phyloP scores from a whole-genome alignment of 2,888 invertebrate species.

The Thecocarcelia acutangulata region DNA sequence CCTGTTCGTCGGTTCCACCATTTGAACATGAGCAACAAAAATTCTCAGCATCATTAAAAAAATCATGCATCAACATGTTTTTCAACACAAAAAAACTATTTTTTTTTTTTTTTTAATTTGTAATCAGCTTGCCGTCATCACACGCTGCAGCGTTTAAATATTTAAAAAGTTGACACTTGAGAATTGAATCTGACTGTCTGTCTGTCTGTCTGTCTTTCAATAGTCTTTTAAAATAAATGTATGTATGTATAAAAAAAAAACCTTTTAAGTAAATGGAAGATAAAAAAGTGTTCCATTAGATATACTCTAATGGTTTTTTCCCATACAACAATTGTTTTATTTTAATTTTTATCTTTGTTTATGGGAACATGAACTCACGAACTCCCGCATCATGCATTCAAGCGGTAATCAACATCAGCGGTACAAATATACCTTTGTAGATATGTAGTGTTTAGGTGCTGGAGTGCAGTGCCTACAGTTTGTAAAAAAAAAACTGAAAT shows the following conservation, averaged over 20 bases:
- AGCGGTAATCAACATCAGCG: constrained; percentile 59
- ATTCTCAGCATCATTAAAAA: constrained; percentile 60
- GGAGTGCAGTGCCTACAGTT: constrained; percentile 46
- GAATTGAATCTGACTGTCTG: neutral
- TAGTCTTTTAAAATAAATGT: constrained; percentile 39
- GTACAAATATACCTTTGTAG: constrained; percentile 28
- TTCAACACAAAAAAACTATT: constrained; percentile 9
- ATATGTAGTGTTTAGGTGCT: constrained; percentile 19
- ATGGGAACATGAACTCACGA: constrained; percentile 67
- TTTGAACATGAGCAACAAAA: constrained; percentile 47
- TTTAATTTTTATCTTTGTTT: constrained; percentile 54
- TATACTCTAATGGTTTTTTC: constrained; percentile 63
- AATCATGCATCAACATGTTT: constrained; percentile 27
- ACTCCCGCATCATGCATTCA: constrained; percentile 64
- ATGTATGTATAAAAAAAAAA: no score
- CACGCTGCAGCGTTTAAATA: constrained; percentile 41
- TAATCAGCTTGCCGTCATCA: constrained; percentile 20
- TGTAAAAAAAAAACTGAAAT: neutral
- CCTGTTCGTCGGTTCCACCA: constrained; percentile 62
- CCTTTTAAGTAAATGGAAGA: constrained; percentile 7
- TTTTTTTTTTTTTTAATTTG: constrained; percentile 30
- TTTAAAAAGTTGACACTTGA: constrained; percentile 55
- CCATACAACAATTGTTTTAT: constrained; percentile 48
- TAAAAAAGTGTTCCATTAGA: constrained; percentile 39
- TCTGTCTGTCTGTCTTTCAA: neutral